Conservation (phyloP, 2,888 invertebrate species). For the Apoderus coryli region DNA sequence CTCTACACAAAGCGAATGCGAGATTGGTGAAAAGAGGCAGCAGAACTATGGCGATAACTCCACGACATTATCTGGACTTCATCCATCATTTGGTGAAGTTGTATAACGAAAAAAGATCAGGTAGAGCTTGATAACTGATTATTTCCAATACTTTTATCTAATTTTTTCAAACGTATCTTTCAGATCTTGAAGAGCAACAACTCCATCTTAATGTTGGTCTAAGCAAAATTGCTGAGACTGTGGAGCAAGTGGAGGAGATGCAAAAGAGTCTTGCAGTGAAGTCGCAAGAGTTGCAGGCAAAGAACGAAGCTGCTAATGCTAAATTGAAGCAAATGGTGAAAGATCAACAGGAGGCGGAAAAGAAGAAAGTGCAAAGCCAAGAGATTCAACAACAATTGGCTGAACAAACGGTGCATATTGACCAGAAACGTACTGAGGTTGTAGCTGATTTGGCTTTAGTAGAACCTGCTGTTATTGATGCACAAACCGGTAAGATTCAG, state of each 20-base stretch:
- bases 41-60: slow-evolving; percentile 94
- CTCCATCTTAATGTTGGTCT: slow-evolving; percentile 96
- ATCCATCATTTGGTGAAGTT: slow-evolving; percentile 98
- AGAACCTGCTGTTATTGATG: slow-evolving; percentile 97
- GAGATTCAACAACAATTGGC: slow-evolving; percentile 75
- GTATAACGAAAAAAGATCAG: slow-evolving; percentile 90
- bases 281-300: slow-evolving; percentile 86
- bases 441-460: slow-evolving; percentile 95
- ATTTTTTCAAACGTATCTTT: too few relatives aligned
- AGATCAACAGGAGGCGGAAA: slow-evolving; percentile 98
- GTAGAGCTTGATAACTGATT: too few relatives aligned
- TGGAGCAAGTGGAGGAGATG: slow-evolving; percentile 98
- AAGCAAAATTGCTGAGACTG: slow-evolving; percentile 97
- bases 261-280: slow-evolving; percentile 97
- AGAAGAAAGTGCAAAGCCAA: slow-evolving; percentile 95
- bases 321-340: slow-evolving; percentile 98
- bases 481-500: slow-evolving; percentile 85
- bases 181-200: slow-evolving; percentile 97
- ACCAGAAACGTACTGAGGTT: slow-evolving; percentile 85
- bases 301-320: slow-evolving; percentile 98
- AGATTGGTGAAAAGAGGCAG: slow-evolving; percentile 79
- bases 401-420: slow-evolving; percentile 85
- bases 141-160: too few relatives aligned
- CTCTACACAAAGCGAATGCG: slow-evolving; percentile 87
- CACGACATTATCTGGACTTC: slow-evolving; percentile 94